phyloP scores from a whole-genome alignment of 2,113 vertebrate genomes.

The Corythornis madagascariensis region DNA sequence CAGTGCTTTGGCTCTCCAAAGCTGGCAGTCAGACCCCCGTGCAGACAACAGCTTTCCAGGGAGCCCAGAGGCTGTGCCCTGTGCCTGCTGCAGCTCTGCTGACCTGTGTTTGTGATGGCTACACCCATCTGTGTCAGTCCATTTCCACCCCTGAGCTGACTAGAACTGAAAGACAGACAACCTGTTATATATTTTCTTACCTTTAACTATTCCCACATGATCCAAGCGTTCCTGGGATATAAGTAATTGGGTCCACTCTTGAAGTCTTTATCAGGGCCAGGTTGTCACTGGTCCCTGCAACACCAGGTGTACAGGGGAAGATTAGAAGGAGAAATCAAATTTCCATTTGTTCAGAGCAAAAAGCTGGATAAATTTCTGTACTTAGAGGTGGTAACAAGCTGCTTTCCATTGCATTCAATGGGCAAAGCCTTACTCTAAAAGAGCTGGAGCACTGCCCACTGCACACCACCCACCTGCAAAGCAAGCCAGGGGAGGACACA shows the following conservation, averaged over 20 bases:
- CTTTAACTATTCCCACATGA: conserved; percentile 58
- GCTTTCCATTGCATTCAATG: neutral
- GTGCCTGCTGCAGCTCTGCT: neutral
- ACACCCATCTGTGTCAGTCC: conserved; percentile 29
- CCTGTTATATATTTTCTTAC: conserved; percentile 39
- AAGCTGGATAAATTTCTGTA: neutral
- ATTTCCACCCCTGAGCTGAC: conserved; percentile 28
- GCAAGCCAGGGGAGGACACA: neutral
- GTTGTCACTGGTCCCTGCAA: conserved; percentile 11
- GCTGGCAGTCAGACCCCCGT: neutral
- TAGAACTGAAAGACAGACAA: conserved; percentile 38
- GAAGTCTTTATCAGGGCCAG: conserved; percentile 44
- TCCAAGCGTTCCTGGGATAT: neutral
- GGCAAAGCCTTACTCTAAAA: neutral
- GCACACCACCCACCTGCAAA: neutral
- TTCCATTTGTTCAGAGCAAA: neutral
- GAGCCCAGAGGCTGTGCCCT: fast-evolving
- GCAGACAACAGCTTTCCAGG: neutral
- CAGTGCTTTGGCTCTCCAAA: neutral
- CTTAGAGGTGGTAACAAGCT: neutral
- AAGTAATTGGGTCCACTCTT: conserved; percentile 23
- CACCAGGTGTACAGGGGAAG: neutral
- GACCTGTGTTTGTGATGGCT: neutral
- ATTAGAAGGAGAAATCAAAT: conserved; percentile 2
- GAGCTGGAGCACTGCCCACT: neutral